Evolutionary conservation across 2,888 invertebrate species (phyloP).

Genomic region (Apodemia duryi): DNA sequence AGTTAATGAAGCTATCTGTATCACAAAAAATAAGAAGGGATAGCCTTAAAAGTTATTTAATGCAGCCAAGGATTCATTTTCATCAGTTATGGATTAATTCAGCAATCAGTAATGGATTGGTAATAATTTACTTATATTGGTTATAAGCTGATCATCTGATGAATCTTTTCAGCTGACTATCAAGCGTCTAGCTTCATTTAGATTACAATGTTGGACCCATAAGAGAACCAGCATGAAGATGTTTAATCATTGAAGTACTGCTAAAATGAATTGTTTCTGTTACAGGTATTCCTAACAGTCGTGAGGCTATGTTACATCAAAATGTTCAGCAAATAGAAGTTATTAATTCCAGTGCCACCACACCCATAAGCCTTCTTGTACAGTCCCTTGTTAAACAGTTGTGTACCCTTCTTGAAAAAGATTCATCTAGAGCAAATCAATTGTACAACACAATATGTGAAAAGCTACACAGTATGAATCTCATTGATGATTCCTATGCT

Average conservation of each 20-base stretch:
- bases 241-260: not conserved
- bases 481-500: slow-evolving; percentile 84
- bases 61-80: too few species aligned
- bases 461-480: slow-evolving; percentile 82
- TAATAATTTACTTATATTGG: too few species aligned
- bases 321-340: slow-evolving; percentile 61
- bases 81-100: too few species aligned
- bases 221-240: too few species aligned
- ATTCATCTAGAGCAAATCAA: slow-evolving; percentile 75
- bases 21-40: too few species aligned
- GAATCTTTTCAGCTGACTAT: too few species aligned
- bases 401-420: slow-evolving; percentile 82
- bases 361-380: slow-evolving; percentile 83
- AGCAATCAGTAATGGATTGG: too few species aligned
- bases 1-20: too few species aligned
- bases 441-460: slow-evolving; percentile 84
- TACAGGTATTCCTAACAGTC: slow-evolving; percentile 54
- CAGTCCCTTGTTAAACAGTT: slow-evolving; percentile 85
- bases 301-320: slow-evolving; percentile 55
- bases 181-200: too few species aligned
- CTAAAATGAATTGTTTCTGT: slow-evolving; percentile 29
- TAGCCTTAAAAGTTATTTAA: too few species aligned
- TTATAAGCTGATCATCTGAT: too few species aligned
- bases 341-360: slow-evolving; percentile 62
- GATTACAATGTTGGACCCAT: too few species aligned